These are phyloP conservation scores for Ectemnius lituratus DNA, from an alignment of 2,888 invertebrate genomes.

Conservation along the genomic window DNA sequence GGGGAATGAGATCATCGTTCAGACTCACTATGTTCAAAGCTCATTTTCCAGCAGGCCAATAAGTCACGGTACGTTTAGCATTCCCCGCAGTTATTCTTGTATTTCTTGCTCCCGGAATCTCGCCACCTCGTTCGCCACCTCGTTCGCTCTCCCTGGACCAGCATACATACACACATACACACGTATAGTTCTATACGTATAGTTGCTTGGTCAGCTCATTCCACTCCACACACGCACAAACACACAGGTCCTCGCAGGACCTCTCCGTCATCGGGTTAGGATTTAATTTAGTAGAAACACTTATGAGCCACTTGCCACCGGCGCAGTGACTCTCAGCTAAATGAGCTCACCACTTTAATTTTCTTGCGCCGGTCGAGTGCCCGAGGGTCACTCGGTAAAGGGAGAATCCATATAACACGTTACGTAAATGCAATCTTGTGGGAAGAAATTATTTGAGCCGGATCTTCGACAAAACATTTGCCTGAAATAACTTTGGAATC, in stretches of 20 bases:
- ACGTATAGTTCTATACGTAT: too few species aligned
- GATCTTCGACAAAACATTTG: too few species aligned
- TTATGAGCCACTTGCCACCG: constrained; percentile 49
- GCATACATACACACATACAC: too few species aligned
- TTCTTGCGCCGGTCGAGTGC: not conserved
- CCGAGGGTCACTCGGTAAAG: too few species aligned
- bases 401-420: too few species aligned
- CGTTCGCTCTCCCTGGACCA: constrained; percentile 3
- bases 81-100: constrained; percentile 72
- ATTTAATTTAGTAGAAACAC: constrained; percentile 70
- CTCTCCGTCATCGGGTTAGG: constrained; percentile 53
- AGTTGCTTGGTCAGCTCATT: too few species aligned
- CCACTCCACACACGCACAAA: too few species aligned
- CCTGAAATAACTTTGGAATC: too few species aligned
- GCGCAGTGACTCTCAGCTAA: constrained; percentile 55
- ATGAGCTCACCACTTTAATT: not conserved
- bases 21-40: constrained; percentile 64
- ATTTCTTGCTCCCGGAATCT: constrained; percentile 61
- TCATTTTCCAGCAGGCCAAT: constrained; percentile 68
- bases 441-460: too few species aligned
- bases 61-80: constrained; percentile 75
- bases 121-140: constrained; percentile 31
- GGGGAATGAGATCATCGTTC: constrained; percentile 65
- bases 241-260: constrained; percentile 27
- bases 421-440: too few species aligned